Base-by-base conservation (phyloP, 2,797 vertebrate genomes). In the Phrynocephalus forsythii region DNA sequence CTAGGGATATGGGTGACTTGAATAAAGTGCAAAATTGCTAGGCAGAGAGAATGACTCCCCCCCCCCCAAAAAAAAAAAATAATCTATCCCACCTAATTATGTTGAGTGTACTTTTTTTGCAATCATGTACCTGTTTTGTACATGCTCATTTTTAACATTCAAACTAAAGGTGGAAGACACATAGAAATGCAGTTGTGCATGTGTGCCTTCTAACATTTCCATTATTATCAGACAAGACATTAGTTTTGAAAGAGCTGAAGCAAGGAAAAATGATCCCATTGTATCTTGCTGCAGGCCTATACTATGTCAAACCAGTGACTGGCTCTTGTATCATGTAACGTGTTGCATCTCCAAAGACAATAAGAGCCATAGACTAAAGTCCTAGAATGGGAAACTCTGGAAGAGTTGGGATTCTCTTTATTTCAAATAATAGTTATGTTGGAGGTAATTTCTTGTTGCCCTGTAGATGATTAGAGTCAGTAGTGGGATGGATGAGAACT, bases 291-390 rank as follows among this genome's bases (percentile, higher is more conserved):
- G 28, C 22, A 48, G 33, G 24, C 18, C 26, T 16, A 52, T 52
- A 28, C 28, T 44, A 78, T 79, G 22, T 66, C 50, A 71, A 72
- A 26, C 50, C 20, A 86, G 38, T 60, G 6, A 68, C 5, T 28
- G 20, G 81, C 26, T 71, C 33, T 69, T 56, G 13, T 69, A 30
- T 75, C 75, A 75, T 28, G 50, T 52, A 11, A 75, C 52, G 30
- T 79, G n/a, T 68, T 85, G 76, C 63, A 68, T 68, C 44, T 38
- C 69, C 56, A 44, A 73, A 73, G n/a, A 83, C 71, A 50, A 50
- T 20, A 11, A 24, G 1, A 8, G 16, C 33, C 38, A 68, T 38
- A 68, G 80, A 82, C 44, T 18, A 8, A 30, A 68, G 30, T 66
- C 6, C 16, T 44, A 81, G 33, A 81, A 73, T 18, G 6, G 28